Conservation (phyloP, 2,797 vertebrate species). For the Pitangus sulphuratus region DNA sequence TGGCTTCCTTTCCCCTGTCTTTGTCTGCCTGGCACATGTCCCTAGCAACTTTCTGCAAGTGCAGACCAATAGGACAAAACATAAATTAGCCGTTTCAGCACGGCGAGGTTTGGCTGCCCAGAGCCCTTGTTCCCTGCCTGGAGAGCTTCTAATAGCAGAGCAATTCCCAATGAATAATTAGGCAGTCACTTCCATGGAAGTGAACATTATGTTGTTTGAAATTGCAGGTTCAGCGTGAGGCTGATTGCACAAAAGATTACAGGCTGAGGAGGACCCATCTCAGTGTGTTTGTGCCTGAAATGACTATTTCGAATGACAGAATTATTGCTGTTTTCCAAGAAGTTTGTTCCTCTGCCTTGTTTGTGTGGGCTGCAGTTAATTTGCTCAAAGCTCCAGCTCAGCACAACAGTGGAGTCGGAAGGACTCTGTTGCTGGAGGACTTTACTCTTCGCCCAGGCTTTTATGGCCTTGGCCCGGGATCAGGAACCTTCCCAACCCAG, state of each 20-base stretch:
- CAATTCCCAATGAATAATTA: background rate
- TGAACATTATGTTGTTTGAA: background rate
- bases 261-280: background rate
- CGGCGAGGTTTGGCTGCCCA: background rate
- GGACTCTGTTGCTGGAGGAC: background rate
- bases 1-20: constrained; percentile 45
- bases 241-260: background rate
- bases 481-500: rapidly evolving
- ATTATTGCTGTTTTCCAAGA: background rate
- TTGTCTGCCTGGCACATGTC: constrained; percentile 28
- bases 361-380: background rate
- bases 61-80: constrained; percentile 22
- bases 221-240: background rate
- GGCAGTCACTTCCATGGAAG: background rate
- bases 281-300: background rate
- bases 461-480: background rate
- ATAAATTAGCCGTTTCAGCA: background rate
- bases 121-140: background rate
- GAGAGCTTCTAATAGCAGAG: background rate
- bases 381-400: background rate
- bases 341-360: background rate
- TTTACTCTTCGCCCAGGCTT: background rate
- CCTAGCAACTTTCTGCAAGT: constrained; percentile 46
- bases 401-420: rapidly evolving
- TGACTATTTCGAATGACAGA: background rate